Evolutionary conservation across 2,113 vertebrate genomes (phyloP).

Genomic region (Anthoscopus minutus): DNA sequence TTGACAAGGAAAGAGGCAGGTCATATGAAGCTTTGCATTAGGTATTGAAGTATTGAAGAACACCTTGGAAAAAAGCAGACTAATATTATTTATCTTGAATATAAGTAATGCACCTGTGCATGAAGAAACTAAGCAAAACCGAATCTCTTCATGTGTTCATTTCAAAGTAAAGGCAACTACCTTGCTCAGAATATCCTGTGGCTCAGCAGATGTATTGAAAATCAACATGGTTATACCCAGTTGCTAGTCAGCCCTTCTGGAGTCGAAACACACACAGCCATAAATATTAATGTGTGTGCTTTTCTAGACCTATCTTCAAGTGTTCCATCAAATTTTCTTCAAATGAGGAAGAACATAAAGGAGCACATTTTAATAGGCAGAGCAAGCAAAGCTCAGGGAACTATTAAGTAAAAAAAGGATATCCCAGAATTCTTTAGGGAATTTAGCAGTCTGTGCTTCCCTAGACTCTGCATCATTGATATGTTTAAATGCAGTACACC

Average conservation of each 20-base stretch:
- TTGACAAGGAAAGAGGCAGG: background rate
- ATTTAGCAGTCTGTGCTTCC: background rate
- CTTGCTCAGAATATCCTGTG: constrained; percentile 20
- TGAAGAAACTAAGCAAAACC: background rate
- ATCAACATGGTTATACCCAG: background rate
- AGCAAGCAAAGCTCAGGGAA: constrained; percentile 14
- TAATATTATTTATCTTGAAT: background rate
- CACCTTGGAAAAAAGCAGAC: background rate
- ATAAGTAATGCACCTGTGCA: background rate
- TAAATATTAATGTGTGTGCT: constrained; percentile 23
- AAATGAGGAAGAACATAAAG: constrained; percentile 20
- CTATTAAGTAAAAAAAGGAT: background rate
- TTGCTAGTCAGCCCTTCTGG: background rate
- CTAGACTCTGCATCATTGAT: background rate
- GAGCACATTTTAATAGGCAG: constrained; percentile 10
- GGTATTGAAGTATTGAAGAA: background rate
- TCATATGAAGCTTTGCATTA: background rate
- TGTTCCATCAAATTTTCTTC: constrained; percentile 5
- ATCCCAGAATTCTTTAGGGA: background rate
- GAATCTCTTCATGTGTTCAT: background rate
- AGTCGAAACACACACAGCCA: background rate
- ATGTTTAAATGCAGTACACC: background rate
- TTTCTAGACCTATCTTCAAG: constrained; percentile 23
- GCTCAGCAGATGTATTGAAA: constrained; percentile 17
- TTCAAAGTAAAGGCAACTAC: constrained; percentile 3